Conservation (phyloP, 2,113 vertebrate genomes). For the Brachirus orientalis region DNA sequence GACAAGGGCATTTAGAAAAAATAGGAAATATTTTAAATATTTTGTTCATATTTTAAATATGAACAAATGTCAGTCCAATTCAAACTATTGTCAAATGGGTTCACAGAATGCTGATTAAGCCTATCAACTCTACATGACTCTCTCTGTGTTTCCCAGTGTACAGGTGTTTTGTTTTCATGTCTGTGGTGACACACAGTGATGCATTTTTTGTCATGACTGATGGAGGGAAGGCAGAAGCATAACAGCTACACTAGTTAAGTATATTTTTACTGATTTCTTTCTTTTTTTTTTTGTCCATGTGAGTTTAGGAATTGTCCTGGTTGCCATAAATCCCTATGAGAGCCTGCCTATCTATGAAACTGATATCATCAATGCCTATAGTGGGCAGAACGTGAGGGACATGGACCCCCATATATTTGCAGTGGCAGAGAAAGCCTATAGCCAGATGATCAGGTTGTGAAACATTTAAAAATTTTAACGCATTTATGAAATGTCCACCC, state of each 20-base stretch:
- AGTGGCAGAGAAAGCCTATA: constrained; percentile 96
- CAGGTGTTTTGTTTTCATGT: too few species aligned
- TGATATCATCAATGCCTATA: constrained; percentile 97
- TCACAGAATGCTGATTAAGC: too few species aligned
- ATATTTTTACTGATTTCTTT: neutral
- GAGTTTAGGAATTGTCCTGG: constrained; percentile 92
- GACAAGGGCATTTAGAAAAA: too few species aligned
- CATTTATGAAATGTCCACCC: neutral
- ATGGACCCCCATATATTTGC: constrained; percentile 99
- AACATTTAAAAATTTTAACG: neutral
- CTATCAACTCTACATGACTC: too few species aligned
- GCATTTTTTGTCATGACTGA: too few species aligned
- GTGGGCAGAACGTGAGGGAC: constrained; percentile 96
- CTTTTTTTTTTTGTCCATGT: constrained; percentile 8
- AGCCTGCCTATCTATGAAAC: constrained; percentile 94
- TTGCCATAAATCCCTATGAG: constrained; percentile 98
- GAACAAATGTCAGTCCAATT: too few species aligned
- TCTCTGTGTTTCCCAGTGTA: too few species aligned
- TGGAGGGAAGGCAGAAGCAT: too few species aligned
- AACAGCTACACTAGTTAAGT: neutral
- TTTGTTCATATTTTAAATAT: too few species aligned
- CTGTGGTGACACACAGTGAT: too few species aligned
- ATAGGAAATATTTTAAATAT: too few species aligned
- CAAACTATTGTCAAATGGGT: too few species aligned
- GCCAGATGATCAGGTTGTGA: constrained; percentile 94